Conservation (phyloP, 2,113 vertebrate species). For the Oryzias celebensis region DNA sequence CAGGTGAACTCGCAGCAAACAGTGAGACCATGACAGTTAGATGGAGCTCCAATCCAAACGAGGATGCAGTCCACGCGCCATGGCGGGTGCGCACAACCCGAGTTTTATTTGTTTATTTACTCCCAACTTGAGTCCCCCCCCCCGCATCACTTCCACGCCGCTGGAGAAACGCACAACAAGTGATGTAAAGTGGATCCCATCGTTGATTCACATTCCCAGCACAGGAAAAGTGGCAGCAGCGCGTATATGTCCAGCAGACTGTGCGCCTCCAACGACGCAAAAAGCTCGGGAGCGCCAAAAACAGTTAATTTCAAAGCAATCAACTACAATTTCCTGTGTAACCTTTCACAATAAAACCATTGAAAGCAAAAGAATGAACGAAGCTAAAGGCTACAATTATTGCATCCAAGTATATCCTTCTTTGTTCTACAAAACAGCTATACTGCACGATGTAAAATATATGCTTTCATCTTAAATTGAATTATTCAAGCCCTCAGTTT, state of each 20-base stretch:
- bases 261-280: constrained; percentile 15
- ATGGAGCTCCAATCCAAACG: constrained; percentile 42
- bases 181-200: too few relatives aligned
- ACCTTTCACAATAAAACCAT: constrained; percentile 36
- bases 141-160: constrained; percentile 25
- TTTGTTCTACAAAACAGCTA: background rate
- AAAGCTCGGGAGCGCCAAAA: constrained; percentile 2
- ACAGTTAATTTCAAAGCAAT: rapidly evolving
- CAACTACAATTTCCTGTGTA: constrained; percentile 4
- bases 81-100: constrained; percentile 29
- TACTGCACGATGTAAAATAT: background rate
- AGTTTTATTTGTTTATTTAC: constrained; percentile 7
- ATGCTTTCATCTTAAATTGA: constrained; percentile 28
- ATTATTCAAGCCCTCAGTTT: too few relatives aligned
- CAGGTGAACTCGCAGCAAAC: constrained; percentile 51
- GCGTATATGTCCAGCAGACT: background rate
- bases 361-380: too few relatives aligned
- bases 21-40: constrained; percentile 61
- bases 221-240: background rate
- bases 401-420: too few relatives aligned
- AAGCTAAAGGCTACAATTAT: too few relatives aligned
- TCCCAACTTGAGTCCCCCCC: constrained; percentile 19
- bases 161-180: background rate
- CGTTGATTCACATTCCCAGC: background rate
- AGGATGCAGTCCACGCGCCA: constrained; percentile 42